These are phyloP conservation scores for Trochalopteron elliotii DNA, from an alignment of 2,113 vertebrate genomes.

Conservation along the genomic window DNA sequence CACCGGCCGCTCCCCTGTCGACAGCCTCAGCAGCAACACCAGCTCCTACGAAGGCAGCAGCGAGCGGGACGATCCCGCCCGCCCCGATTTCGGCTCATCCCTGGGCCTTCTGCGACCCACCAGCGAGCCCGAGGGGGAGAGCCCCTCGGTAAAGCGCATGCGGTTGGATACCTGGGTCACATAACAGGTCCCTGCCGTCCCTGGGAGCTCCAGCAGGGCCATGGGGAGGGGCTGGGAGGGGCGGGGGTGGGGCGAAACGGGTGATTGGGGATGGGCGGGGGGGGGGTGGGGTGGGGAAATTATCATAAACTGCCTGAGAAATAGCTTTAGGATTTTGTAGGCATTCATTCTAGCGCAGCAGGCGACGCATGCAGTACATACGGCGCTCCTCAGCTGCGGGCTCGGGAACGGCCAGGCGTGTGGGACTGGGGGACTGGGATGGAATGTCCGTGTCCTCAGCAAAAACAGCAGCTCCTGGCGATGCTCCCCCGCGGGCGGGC, in stretches of 20 bases:
- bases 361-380: constrained; percentile 13
- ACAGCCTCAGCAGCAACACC: constrained; percentile 93
- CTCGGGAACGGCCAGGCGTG: not conserved
- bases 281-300: not conserved
- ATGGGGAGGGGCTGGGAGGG: not conserved
- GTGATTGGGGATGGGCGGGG: not conserved
- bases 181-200: constrained; percentile 69
- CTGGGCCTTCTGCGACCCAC: constrained; percentile 84
- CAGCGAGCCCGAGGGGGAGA: constrained; percentile 83
- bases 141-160: constrained; percentile 88
- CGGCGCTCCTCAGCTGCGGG: not conserved
- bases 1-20: constrained; percentile 84
- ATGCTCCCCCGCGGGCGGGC: not conserved
- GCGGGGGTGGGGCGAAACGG: not conserved
- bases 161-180: constrained; percentile 93
- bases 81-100: constrained; percentile 80
- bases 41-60: constrained; percentile 90
- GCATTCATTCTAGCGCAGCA: constrained; percentile 57
- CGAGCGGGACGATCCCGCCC: constrained; percentile 86
- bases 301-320: constrained; percentile 62
- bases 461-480: not conserved
- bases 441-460: not conserved
- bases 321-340: constrained; percentile 70
- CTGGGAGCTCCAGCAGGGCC: not conserved
- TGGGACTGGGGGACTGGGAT: not conserved